Base-by-base conservation (phyloP, 2,797 vertebrate genomes). In the Parotocinclus haroldoi region DNA sequence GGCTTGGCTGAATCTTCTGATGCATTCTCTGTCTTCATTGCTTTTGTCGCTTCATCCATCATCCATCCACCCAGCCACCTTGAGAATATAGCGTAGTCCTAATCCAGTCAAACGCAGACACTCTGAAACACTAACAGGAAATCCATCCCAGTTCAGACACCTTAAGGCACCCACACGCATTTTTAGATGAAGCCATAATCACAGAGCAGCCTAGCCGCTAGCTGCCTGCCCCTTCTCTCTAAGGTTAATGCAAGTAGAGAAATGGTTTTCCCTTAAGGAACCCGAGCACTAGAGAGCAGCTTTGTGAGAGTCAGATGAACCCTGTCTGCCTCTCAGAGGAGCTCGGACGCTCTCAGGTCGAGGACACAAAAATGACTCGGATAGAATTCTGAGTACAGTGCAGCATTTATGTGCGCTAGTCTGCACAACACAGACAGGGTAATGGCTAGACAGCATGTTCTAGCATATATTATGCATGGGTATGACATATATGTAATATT, bases 21-120 rank as follows among this genome's bases (percentile, higher is more conserved):
- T 27, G 27, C 27, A 27, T 27, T 27, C 27, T 27, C 40, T 53
- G 49, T 50, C n/a, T 51, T 48, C 45, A 11, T 40, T 37, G 4
- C 57, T 45, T 63, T 40, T 37, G 27, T 38, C 48, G 7, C 1
- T 9, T 42, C 10, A 42, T 42, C 40, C 40, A 42, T 81, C 83
- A 82, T 80, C 48, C 18, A 69, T 79, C 81, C 71, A 74, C 72
- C 54, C 65, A 78, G 63, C 79, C 74, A 80, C 60, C 58, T 72
- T 63, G 72, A 19, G 14, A 19, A 46, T 53, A 7, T 45, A 17
- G 39, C 46, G 69, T 53, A 44, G 17, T 46, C 76, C 19, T 50
- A 44, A 68, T 11, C 45, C 59, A 67, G 48, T 65, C 44, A 38
- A 54, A 72, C 61, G 18, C 54, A 27, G 65, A 79, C 64, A 76